These are phyloP conservation scores for Drosophila melanosoma DNA, from an alignment of 2,888 invertebrate genomes.

Conservation along the genomic window DNA sequence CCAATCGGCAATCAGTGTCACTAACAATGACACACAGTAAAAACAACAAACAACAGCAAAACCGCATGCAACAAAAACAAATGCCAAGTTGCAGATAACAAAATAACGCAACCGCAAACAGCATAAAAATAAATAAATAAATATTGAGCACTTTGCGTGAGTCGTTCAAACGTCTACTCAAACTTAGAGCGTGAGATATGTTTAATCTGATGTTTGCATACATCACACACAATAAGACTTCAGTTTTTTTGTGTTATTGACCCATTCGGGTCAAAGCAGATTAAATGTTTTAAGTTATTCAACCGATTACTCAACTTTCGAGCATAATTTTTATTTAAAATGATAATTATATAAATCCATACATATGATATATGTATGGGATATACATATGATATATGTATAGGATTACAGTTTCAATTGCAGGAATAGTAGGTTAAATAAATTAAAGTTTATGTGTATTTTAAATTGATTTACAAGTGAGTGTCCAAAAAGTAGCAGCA, in stretches of 20 bases:
- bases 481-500: background rate
- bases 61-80: slow-evolving; percentile 13
- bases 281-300: slow-evolving; percentile 14
- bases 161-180: slow-evolving; percentile 31
- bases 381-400: background rate
- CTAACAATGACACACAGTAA: slow-evolving; percentile 58
- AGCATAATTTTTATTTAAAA: background rate
- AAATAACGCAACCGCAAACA: slow-evolving; percentile 28
- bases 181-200: background rate
- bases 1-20: slow-evolving; percentile 60
- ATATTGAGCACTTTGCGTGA: slow-evolving; percentile 37
- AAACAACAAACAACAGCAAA: slow-evolving; percentile 14
- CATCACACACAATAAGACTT: background rate
- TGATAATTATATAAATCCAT: background rate
- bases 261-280: background rate
- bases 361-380: background rate
- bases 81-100: slow-evolving; percentile 40
- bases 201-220: slow-evolving; percentile 10
- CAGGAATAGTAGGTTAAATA: background rate
- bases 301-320: slow-evolving; percentile 20
- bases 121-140: slow-evolving; percentile 46
- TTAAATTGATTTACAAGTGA: background rate
- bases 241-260: background rate
- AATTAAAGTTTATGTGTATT: background rate
- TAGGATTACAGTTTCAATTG: background rate